Percentiles rank a stretch among this genome's conserved stretches.
Evolutionary conservation across 2,113 vertebrate species (phyloP).

Genomic region (Clarias magur): DNA sequence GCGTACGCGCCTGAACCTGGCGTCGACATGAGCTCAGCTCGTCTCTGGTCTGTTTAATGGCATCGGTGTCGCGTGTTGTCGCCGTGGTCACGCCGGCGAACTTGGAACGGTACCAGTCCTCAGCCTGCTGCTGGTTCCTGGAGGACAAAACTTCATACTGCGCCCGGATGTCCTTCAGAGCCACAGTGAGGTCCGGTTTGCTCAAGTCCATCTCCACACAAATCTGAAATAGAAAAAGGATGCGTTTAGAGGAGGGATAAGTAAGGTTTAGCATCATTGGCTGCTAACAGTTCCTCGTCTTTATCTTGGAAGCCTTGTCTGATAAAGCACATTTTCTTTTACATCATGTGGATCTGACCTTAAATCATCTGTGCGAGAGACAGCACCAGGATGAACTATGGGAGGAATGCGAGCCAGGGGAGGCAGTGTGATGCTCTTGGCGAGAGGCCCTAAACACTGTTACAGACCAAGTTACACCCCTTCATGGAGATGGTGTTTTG

Average conservation of each 20-base stretch:
- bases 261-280: background rate
- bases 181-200: conserved; percentile 75
- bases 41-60: conserved; percentile 77
- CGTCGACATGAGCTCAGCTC: conserved; percentile 78
- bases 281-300: background rate
- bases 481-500: too few species aligned
- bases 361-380: too few species aligned
- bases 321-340: too few species aligned
- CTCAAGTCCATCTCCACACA: conserved; percentile 78
- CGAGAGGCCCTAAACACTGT: too few species aligned
- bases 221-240: conserved; percentile 61
- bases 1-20: conserved; percentile 76
- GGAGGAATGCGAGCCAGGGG: too few species aligned
- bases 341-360: too few species aligned
- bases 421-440: too few species aligned
- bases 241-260: background rate
- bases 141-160: conserved; percentile 78
- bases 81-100: conserved; percentile 72
- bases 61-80: conserved; percentile 73
- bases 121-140: conserved; percentile 75
- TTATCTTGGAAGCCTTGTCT: background rate
- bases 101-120: conserved; percentile 82
- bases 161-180: conserved; percentile 78
- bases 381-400: too few species aligned
- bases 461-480: too few species aligned